Conservation (phyloP, 2,797 vertebrate species). For the Malacoctenus gilli region DNA sequence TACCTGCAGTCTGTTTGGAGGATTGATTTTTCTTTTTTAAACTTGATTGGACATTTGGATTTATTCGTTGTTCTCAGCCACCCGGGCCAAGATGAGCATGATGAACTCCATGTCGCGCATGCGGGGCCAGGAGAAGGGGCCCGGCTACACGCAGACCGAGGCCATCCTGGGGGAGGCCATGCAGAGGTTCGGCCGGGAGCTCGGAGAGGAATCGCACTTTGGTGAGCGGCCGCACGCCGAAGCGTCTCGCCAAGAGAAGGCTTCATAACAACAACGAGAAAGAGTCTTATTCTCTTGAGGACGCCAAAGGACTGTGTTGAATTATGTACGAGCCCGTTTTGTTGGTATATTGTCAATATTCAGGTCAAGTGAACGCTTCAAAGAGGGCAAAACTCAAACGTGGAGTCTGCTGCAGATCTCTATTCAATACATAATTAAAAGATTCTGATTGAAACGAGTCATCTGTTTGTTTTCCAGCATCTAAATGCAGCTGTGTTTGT, state of each 20-base stretch:
- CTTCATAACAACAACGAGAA: no score
- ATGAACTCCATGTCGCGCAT: conserved; percentile 99
- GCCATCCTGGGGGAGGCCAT: conserved; percentile 91
- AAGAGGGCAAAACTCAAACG: conserved; percentile 20
- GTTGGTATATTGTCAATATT: conserved; percentile 12
- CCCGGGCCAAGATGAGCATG: conserved; percentile 98
- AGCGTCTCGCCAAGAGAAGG: background rate
- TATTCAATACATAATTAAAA: no score
- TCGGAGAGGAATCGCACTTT: conserved; percentile 95
- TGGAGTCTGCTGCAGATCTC: conserved; percentile 6
- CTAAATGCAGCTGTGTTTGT: background rate
- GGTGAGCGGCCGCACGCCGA: conserved; percentile 80
- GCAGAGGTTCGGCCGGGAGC: conserved; percentile 93
- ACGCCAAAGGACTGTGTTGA: conserved; percentile 13
- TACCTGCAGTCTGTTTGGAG: background rate
- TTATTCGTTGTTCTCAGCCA: conserved; percentile 78
- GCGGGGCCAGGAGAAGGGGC: conserved; percentile 95
- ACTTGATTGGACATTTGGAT: background rate
- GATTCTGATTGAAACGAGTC: no score
- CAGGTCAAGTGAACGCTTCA: conserved; percentile 12
- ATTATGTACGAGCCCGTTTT: conserved; percentile 40
- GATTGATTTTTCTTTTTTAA: background rate
- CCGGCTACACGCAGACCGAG: conserved; percentile 95
- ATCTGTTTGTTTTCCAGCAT: background rate
- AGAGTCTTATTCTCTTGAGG: conserved; percentile 24